Evolutionary conservation across 2,888 invertebrate genomes (phyloP).

Genomic region (Scrobipalpa atriplicella): DNA sequence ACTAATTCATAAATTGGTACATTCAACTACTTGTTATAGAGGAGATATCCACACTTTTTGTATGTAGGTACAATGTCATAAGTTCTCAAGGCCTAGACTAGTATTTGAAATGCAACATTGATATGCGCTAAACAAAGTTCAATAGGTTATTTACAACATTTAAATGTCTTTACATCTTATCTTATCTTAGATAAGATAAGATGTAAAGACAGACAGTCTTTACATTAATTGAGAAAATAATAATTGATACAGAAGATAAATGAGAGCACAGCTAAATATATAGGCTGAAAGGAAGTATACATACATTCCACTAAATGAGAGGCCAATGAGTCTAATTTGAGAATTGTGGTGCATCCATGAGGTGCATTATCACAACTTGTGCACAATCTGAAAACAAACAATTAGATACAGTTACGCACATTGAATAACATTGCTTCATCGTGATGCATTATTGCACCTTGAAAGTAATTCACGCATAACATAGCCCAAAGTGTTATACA

Average conservation of each 20-base stretch:
- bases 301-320: constrained; percentile 95
- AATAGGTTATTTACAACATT: not conserved
- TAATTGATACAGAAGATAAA: no score
- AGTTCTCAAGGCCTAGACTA: not conserved
- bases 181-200: no score
- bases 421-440: constrained; percentile 4
- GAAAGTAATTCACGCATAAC: constrained; percentile 16
- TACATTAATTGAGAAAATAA: no score
- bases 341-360: constrained; percentile 92
- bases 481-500: constrained; percentile 24
- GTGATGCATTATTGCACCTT: not conserved
- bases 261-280: no score
- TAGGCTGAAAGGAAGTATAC: constrained; percentile 58
- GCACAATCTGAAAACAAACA: constrained; percentile 84
- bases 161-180: no score
- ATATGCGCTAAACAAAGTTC: not conserved
- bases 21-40: no score
- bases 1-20: no score
- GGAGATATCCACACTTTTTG: no score
- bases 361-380: constrained; percentile 96
- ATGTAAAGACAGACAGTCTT: not conserved
- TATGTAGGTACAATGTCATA: no score
- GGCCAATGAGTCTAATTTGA: constrained; percentile 94
- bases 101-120: not conserved
- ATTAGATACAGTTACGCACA: constrained; percentile 23